Conservation (phyloP, 1,140 invertebrate genomes). For the Archivesica marissinica region DNA sequence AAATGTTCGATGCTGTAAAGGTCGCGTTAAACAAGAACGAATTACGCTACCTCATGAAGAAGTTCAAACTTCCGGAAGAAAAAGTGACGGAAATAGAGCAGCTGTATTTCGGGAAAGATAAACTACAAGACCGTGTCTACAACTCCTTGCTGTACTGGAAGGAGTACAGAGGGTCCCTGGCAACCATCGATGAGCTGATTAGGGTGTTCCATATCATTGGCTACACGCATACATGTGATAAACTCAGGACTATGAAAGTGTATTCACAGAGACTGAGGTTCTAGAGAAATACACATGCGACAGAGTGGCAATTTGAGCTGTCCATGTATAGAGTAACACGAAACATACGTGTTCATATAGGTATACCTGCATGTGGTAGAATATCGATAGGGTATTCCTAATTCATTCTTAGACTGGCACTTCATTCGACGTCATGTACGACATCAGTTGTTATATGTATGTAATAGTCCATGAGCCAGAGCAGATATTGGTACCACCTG, state of each 20-base stretch:
- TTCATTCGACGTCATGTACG: too few species aligned
- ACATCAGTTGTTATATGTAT: too few species aligned
- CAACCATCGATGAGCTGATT: conserved; percentile 79
- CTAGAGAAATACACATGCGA: too few species aligned
- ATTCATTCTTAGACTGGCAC: too few species aligned
- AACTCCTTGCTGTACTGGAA: conserved; percentile 78
- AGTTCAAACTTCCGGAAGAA: conserved; percentile 78
- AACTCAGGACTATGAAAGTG: conserved; percentile 79
- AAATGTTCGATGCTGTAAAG: conserved; percentile 80
- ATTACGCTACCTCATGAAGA: conserved; percentile 79
- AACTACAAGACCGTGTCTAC: conserved; percentile 75
- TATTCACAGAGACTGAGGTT: conserved; percentile 77
- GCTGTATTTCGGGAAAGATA: conserved; percentile 78
- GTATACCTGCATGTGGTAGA: too few species aligned
- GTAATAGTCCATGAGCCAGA: too few species aligned
- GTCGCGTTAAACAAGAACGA: conserved; percentile 78
- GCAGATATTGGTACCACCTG: too few species aligned
- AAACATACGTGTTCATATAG: too few species aligned
- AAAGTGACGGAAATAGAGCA: conserved; percentile 79
- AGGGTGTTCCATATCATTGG: conserved; percentile 80
- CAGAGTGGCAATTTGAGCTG: too few species aligned
- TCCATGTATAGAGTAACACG: too few species aligned
- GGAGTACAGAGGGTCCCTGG: conserved; percentile 73
- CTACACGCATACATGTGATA: conserved; percentile 74
- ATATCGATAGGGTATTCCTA: too few species aligned